Evolutionary conservation across 2,113 vertebrate species (phyloP).

Genomic region (Stigmatopora nigra): DNA sequence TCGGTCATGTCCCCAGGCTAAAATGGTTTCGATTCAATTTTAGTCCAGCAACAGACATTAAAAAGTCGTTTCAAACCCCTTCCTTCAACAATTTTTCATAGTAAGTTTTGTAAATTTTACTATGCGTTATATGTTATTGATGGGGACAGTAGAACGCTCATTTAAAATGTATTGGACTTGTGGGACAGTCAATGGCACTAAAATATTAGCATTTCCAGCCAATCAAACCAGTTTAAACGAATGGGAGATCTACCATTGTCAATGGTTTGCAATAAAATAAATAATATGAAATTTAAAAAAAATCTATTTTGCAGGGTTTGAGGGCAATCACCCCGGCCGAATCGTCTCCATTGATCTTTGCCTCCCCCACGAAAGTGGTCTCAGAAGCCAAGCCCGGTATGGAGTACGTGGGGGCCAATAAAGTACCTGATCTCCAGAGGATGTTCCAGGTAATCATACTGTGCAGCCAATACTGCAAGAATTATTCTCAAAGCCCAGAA

Average conservation of each 20-base stretch:
- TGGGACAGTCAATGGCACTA: no score
- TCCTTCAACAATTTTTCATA: no score
- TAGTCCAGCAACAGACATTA: background rate
- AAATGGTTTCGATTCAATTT: background rate
- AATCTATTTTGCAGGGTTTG: conserved; percentile 73
- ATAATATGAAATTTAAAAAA: background rate
- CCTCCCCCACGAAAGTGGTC: conserved; percentile 75
- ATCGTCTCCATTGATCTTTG: conserved; percentile 74
- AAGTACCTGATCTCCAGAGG: conserved; percentile 81
- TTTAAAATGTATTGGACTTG: no score
- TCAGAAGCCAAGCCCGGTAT: conserved; percentile 56
- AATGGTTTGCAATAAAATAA: no score
- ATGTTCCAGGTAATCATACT: conserved; percentile 80
- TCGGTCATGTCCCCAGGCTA: conserved; percentile 17
- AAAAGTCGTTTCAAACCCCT: background rate
- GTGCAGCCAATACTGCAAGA: background rate
- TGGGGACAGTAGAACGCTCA: no score
- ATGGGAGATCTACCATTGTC: no score
- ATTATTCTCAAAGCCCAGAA: background rate
- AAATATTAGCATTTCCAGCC: no score
- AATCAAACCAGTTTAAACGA: no score
- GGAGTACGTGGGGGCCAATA: conserved; percentile 72
- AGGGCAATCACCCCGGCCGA: conserved; percentile 71
- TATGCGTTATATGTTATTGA: no score
- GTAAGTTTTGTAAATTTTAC: no score